Percentiles rank a stretch among this genome's conserved stretches.
These are phyloP conservation scores for Leptodactylus fallax DNA, from an alignment of 2,797 vertebrate genomes.

Conservation along the genomic window DNA sequence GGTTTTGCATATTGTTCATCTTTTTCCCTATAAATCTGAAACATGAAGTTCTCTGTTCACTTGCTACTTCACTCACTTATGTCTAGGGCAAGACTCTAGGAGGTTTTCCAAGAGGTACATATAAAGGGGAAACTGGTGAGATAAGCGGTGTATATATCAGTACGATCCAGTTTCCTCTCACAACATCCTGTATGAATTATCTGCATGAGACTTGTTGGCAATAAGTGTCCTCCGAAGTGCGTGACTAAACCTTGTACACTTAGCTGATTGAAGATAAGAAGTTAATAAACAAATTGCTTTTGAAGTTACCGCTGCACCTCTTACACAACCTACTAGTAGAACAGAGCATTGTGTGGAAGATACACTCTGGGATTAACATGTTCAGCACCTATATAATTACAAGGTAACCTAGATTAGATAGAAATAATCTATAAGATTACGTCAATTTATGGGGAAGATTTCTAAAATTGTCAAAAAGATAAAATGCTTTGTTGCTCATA, in stretches of 20 bases:
- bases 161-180: conserved; percentile 68
- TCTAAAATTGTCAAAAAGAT: too few relatives aligned
- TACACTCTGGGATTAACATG: not conserved
- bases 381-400: not conserved
- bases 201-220: conserved; percentile 66
- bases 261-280: conserved; percentile 68
- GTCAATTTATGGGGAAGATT: too few relatives aligned
- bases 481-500: too few relatives aligned
- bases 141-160: conserved; percentile 61
- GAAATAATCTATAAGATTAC: not conserved
- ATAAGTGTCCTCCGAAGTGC: conserved; percentile 65
- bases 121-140: conserved; percentile 71
- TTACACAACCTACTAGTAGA: conserved; percentile 22
- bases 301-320: conserved; percentile 28
- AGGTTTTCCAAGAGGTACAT: conserved; percentile 69
- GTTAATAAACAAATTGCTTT: conserved; percentile 27
- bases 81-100: conserved; percentile 47
- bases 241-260: conserved; percentile 72
- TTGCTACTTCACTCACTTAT: conserved; percentile 10
- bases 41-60: conserved; percentile 47
- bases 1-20: too few relatives aligned
- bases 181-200: conserved; percentile 74
- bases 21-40: not conserved
- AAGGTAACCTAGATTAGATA: not conserved
- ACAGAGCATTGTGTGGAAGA: not conserved